These are phyloP conservation scores for Mesembrinibis cayennensis DNA, from an alignment of 2,113 vertebrate genomes.

Conservation along the genomic window DNA sequence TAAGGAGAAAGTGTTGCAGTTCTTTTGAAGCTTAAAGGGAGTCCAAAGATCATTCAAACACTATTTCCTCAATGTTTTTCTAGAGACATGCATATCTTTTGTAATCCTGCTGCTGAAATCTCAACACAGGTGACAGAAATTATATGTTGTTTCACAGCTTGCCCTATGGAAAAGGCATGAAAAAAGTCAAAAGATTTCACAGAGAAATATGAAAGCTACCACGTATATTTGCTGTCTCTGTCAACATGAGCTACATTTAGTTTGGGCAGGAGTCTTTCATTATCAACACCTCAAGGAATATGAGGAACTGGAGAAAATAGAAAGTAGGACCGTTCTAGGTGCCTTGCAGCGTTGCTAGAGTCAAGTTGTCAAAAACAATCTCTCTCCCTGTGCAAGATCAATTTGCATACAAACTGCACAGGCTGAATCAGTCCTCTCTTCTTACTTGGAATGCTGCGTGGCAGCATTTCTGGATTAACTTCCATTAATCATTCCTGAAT, in stretches of 20 bases:
- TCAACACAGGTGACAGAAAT: slow-evolving; percentile 17
- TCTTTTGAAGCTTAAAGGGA: background rate
- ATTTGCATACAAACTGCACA: slow-evolving; percentile 54
- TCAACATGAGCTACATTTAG: background rate
- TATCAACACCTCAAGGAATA: slow-evolving; percentile 25
- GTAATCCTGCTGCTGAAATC: background rate
- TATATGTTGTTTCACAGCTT: background rate
- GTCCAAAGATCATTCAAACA: background rate
- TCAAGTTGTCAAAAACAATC: slow-evolving; percentile 56
- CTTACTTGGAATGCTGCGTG: background rate
- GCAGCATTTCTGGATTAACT: slow-evolving; percentile 43
- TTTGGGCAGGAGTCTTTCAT: slow-evolving; percentile 28
- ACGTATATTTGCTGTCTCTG: slow-evolving; percentile 18
- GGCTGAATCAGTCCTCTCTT: slow-evolving; percentile 1
- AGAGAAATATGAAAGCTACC: slow-evolving; percentile 29
- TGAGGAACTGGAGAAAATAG: background rate
- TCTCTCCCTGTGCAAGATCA: background rate
- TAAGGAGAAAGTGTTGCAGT: background rate
- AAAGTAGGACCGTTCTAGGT: background rate
- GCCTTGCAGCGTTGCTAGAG: slow-evolving; percentile 27
- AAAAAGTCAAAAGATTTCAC: slow-evolving; percentile 21
- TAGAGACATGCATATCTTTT: background rate
- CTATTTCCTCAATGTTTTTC: background rate
- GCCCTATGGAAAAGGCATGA: slow-evolving; percentile 7
- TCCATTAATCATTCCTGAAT: slow-evolving; percentile 25